A percentile compares a stretch with the other conserved stretches of the same genome.
Conservation (phyloP, 2,888 invertebrate species). For the Oegoconia quadripuncta region DNA sequence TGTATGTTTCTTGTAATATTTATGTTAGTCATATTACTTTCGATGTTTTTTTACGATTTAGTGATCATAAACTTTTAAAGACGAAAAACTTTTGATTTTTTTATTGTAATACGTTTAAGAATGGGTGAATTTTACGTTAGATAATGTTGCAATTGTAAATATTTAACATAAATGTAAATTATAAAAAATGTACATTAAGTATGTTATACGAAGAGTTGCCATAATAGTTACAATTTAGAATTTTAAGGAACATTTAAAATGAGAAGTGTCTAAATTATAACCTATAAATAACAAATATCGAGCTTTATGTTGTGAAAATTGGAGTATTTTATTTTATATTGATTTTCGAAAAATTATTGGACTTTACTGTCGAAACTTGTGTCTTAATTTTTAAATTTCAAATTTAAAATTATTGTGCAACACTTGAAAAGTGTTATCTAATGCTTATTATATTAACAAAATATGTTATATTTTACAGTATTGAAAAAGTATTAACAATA, state of each 20-base stretch:
- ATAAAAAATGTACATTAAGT: slow-evolving; percentile 25
- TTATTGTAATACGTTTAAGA: too few relatives aligned
- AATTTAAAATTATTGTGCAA: background rate
- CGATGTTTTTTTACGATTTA: too few relatives aligned
- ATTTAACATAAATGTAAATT: slow-evolving; percentile 17
- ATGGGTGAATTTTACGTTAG: too few relatives aligned
- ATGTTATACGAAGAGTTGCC: slow-evolving; percentile 55
- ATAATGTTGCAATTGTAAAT: slow-evolving; percentile 25
- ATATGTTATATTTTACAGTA: background rate
- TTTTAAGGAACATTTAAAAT: slow-evolving; percentile 22
- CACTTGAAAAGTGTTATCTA: slow-evolving; percentile 1
- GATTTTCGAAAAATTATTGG: too few relatives aligned
- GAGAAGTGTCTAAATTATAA: slow-evolving; percentile 29
- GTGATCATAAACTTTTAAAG: too few relatives aligned
- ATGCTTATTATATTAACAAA: slow-evolving; percentile 5
- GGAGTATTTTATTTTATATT: slow-evolving; percentile 4
- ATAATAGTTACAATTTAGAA: slow-evolving; percentile 39
- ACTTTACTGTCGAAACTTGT: background rate
- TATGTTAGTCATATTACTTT: too few relatives aligned
- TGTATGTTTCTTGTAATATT: too few relatives aligned
- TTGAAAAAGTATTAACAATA: slow-evolving; percentile 7
- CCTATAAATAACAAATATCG: slow-evolving; percentile 38
- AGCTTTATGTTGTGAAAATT: slow-evolving; percentile 36
- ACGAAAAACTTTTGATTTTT: too few relatives aligned
- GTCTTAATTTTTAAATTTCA: background rate